Percentiles rank a stretch among this genome's conserved stretches.
Evolutionary conservation across 2,797 vertebrate species (phyloP).

Genomic region (Sandelia bainsii): DNA sequence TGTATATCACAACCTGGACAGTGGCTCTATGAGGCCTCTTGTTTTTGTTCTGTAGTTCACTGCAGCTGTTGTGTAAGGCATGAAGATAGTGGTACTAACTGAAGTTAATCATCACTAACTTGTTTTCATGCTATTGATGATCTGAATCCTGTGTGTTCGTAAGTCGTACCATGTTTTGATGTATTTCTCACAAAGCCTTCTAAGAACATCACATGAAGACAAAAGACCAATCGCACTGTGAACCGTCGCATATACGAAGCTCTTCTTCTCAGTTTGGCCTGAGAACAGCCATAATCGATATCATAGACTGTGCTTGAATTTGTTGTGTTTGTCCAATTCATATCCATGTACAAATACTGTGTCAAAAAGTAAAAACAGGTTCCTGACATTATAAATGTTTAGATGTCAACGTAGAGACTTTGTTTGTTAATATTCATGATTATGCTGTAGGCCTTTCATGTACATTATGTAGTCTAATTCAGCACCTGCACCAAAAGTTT

Average conservation of each 20-base stretch:
- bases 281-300: background rate
- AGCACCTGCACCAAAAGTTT: background rate
- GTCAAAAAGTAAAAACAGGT: no score
- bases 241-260: background rate
- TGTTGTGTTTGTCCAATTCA: background rate
- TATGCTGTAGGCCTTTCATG: background rate
- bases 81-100: constrained; percentile 27
- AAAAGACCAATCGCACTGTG: background rate
- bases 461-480: background rate
- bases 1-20: no score
- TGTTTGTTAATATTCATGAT: background rate
- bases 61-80: constrained; percentile 46
- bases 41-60: constrained; percentile 13
- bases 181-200: background rate
- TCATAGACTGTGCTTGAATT: background rate
- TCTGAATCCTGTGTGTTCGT: background rate
- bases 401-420: background rate
- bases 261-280: background rate
- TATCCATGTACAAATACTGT: background rate
- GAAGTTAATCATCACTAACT: constrained; percentile 64
- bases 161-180: background rate
- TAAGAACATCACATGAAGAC: background rate
- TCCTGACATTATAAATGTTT: no score
- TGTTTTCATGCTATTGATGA: constrained; percentile 51
- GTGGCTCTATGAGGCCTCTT: background rate